Percentiles rank a stretch among this genome's conserved stretches.
Evolutionary conservation across 2,797 vertebrate species (phyloP).

Genomic region (Choloepus didactylus): DNA sequence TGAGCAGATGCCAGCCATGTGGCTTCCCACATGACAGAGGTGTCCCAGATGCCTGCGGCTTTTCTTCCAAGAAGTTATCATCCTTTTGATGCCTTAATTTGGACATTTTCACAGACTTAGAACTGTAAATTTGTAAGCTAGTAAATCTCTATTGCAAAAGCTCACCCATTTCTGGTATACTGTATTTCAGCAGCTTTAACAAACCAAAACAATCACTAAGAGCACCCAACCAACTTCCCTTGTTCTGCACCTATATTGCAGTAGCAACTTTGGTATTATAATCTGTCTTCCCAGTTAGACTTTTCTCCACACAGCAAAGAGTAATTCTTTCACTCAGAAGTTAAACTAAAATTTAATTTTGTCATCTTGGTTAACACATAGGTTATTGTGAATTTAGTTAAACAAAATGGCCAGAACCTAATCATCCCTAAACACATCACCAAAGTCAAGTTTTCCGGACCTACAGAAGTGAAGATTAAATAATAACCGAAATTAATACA

Average conservation of each 20-base stretch:
- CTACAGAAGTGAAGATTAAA: neutral
- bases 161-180: too few species aligned
- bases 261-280: neutral
- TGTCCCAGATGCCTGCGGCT: too few species aligned
- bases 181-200: too few species aligned
- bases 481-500: neutral
- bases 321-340: constrained; percentile 38
- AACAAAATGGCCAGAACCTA: neutral
- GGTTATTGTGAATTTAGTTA: neutral
- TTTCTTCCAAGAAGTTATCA: too few species aligned
- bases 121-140: too few species aligned
- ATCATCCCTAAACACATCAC: neutral
- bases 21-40: too few species aligned
- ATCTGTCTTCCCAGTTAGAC: neutral
- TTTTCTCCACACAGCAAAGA: neutral
- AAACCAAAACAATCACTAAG: neutral
- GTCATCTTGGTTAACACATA: neutral
- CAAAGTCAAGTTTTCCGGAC: neutral
- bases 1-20: too few species aligned
- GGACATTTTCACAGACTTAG: too few species aligned
- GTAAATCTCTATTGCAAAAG: too few species aligned
- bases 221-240: neutral
- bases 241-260: neutral
- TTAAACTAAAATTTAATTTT: constrained; percentile 18
- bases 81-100: too few species aligned